Evolutionary conservation across 2,797 vertebrate genomes (phyloP).

Genomic region (Sardinella longiceps): DNA sequence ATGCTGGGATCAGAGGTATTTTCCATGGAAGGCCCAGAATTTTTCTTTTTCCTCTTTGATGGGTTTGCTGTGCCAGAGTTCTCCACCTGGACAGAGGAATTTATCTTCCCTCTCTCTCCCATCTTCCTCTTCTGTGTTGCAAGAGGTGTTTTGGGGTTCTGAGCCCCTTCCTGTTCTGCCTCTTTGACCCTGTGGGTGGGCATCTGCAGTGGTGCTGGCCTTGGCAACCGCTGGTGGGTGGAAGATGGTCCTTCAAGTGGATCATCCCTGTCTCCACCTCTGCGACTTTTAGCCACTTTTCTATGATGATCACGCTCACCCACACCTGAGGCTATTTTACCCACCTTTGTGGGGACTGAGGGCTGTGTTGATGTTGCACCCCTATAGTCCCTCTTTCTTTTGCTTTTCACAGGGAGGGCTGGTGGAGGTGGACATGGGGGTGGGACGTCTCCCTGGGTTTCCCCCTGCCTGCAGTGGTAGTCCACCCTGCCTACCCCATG

Average conservation of each 20-base stretch:
- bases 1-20: neutral
- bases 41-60: neutral
- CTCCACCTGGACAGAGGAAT: neutral
- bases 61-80: neutral
- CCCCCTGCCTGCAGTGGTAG: neutral
- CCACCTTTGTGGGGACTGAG: neutral
- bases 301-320: neutral
- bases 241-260: neutral
- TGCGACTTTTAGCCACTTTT: neutral
- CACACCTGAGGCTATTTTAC: neutral
- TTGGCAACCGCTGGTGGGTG: neutral
- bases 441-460: neutral
- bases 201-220: neutral
- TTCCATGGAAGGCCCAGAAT: neutral
- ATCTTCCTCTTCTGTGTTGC: neutral
- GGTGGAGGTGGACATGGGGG: neutral
- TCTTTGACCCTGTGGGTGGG: neutral
- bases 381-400: neutral
- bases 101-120: no score
- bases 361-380: neutral
- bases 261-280: neutral
- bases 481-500: neutral
- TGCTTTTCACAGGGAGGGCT: neutral
- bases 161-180: neutral
- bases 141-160: neutral